phyloP scores from a whole-genome alignment of 2,113 vertebrate genomes.

The Megaceryle torquata region DNA sequence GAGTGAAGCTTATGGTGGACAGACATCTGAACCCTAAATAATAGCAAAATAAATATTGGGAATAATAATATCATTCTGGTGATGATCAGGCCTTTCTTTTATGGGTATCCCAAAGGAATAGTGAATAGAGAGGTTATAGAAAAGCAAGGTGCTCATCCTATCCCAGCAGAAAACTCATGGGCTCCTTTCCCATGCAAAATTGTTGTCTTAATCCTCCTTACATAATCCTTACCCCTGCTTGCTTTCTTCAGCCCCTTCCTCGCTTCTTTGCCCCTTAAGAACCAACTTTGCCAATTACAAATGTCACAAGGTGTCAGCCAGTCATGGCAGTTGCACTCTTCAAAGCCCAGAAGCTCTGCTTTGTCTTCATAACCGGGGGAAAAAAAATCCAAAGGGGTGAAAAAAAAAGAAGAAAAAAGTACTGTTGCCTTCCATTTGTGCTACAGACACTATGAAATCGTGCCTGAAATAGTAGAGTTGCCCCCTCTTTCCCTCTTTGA shows the following conservation, averaged over 20 bases:
- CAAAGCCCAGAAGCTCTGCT: not conserved
- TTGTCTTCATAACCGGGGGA: not conserved
- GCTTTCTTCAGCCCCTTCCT: not conserved
- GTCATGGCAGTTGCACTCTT: not conserved
- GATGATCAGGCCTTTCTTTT: not conserved
- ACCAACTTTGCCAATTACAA: not conserved
- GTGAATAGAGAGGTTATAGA: not conserved
- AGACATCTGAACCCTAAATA: not conserved
- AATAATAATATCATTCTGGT: not conserved
- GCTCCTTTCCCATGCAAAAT: not conserved
- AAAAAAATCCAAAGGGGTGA: not conserved
- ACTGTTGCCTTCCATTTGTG: not conserved
- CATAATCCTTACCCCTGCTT: not conserved
- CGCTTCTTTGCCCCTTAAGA: not conserved
- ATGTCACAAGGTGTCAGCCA: not conserved
- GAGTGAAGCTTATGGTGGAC: not conserved
- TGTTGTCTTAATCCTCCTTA: not conserved
- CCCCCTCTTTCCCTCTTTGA: too few species aligned
- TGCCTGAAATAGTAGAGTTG: not conserved
- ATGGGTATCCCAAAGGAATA: not conserved
- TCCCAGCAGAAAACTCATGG: not conserved
- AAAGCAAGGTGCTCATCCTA: not conserved
- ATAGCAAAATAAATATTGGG: not conserved
- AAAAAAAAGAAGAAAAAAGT: too few species aligned
- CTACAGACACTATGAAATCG: not conserved